Conservation (phyloP, 2,113 vertebrate genomes). For the Alosa alosa region DNA sequence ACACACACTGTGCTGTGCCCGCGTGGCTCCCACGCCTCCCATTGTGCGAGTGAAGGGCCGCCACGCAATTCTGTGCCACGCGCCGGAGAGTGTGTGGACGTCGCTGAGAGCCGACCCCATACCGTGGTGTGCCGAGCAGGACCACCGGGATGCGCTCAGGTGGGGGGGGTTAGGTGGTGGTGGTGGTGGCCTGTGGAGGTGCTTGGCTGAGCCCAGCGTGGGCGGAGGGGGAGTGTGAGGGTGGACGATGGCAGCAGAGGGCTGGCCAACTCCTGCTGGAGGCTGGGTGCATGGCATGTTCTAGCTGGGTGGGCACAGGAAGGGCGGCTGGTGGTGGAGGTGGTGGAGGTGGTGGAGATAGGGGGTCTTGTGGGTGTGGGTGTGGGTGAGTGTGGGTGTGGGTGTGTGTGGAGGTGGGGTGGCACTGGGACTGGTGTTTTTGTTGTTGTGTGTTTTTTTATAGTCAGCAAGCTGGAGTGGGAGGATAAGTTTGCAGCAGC, state of each 20-base stretch:
- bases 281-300: not conserved
- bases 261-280: not conserved
- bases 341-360: too few relatives aligned
- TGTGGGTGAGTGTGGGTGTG: not conserved
- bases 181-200: constrained; percentile 50
- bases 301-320: not conserved
- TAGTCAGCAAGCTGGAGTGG: constrained; percentile 38
- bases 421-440: not conserved
- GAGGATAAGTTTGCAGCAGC: not conserved
- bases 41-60: too few relatives aligned
- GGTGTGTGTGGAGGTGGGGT: not conserved
- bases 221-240: constrained; percentile 17
- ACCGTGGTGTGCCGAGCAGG: too few relatives aligned
- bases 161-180: not conserved
- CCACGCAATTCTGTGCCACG: too few relatives aligned
- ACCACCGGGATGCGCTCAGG: too few relatives aligned
- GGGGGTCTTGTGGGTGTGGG: not conserved
- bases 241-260: not conserved
- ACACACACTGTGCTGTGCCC: too few relatives aligned
- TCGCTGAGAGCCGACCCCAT: too few relatives aligned
- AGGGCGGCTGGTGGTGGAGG: too few relatives aligned
- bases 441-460: not conserved
- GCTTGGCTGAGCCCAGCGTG: constrained; percentile 43
- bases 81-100: too few relatives aligned
- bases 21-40: too few relatives aligned